Percentiles rank a stretch among this genome's conserved stretches.
These are phyloP conservation scores for Plestiodon gilberti DNA, from an alignment of 2,113 vertebrate genomes.

Conservation along the genomic window DNA sequence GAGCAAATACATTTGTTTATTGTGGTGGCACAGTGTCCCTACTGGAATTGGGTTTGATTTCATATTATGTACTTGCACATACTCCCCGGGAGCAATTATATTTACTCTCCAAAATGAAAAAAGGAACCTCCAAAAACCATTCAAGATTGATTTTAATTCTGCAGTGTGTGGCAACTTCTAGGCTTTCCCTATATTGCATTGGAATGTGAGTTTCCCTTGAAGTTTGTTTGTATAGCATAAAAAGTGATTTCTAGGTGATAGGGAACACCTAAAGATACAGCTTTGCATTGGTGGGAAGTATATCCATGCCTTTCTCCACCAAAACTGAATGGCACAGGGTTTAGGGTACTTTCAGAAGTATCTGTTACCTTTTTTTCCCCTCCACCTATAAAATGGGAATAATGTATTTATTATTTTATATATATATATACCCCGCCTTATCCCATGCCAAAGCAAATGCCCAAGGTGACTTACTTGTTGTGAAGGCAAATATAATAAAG, in stretches of 20 bases:
- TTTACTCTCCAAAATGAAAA: not conserved
- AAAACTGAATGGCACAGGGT: not conserved
- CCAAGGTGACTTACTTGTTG: too few species aligned
- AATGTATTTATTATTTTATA: too few species aligned
- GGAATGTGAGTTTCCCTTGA: not conserved
- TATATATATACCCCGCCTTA: too few species aligned
- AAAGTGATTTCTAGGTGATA: not conserved
- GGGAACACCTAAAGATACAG: not conserved
- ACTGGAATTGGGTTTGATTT: not conserved
- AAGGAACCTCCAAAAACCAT: not conserved
- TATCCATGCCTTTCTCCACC: not conserved
- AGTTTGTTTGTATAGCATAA: not conserved
- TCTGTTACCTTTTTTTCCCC: too few species aligned
- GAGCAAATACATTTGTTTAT: slow-evolving; percentile 8
- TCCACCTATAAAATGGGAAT: too few species aligned
- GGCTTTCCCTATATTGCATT: not conserved
- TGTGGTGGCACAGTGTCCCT: not conserved
- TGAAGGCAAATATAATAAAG: too few species aligned
- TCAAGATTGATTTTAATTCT: not conserved
- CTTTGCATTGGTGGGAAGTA: not conserved
- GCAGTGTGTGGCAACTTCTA: not conserved
- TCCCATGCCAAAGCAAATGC: too few species aligned
- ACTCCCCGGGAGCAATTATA: not conserved
- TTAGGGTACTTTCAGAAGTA: too few species aligned
- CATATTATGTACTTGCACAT: slow-evolving; percentile 3